Conservation (phyloP, 2,113 vertebrate species). For the Oriolus oriolus region DNA sequence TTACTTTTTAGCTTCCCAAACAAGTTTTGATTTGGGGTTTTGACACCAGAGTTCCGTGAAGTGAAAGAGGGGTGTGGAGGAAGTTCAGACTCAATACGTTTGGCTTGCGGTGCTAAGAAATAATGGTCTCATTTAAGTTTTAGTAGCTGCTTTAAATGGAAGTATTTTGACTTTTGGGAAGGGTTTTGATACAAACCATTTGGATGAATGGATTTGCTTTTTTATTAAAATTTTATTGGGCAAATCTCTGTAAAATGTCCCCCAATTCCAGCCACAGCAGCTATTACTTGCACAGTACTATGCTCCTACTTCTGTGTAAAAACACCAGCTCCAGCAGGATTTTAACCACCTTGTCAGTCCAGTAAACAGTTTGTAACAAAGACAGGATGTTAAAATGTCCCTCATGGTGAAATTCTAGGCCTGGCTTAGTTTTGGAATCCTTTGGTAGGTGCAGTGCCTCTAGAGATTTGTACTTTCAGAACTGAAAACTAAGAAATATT, state of each 20-base stretch:
- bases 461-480: neutral
- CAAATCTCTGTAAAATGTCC: neutral
- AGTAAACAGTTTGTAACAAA: neutral
- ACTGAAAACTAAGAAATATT: neutral
- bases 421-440: neutral
- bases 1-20: neutral
- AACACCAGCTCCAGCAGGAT: neutral
- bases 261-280: neutral
- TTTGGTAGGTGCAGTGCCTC: neutral
- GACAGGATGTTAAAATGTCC: neutral
- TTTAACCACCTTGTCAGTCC: neutral
- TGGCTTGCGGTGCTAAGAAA: neutral
- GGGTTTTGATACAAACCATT: neutral
- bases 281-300: neutral
- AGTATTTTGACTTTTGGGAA: neutral
- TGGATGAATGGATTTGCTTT: neutral
- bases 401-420: neutral
- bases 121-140: neutral
- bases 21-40: neutral
- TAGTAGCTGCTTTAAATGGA: neutral
- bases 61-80: neutral
- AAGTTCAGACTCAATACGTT: neutral
- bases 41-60: neutral
- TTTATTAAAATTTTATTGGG: neutral
- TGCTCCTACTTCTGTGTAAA: neutral